Evolutionary conservation across 2,797 vertebrate genomes (phyloP), one percentile per base, ranked within the genome.

Genomic region (Hephaestus fuliginosus): DNA sequence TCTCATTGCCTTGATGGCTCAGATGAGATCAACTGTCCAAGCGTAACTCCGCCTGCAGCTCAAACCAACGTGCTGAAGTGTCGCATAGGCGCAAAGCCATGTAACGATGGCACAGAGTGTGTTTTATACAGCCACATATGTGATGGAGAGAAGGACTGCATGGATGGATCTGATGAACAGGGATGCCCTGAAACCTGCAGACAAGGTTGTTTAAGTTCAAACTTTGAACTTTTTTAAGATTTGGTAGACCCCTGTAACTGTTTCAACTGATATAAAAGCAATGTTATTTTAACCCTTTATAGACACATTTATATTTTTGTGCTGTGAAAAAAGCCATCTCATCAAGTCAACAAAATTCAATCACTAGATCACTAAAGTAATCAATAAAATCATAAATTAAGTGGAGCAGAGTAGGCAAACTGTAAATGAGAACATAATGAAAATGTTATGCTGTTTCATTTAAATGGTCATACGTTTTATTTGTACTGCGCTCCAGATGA

Each of bases 121-220:
- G 87, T 98, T n/a, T 83, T 94, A 15, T 83, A 75, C 55, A 95
- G 93, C 39, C 95, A 95, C 0, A 0, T 96, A 7, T 97, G 97
- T 58, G 96, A 98, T 1, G 96, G 97, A 7, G 95, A 96, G 25
- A 84, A 60, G 0, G 97, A 97, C 89, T 97, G 97, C 46, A 33
- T 17, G 5, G 97, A 97, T 49, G 96, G 95, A 53, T 80, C 95
- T 94, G 96, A 83, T 92, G 78, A 96, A 95, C 66, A 91, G 85
- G 0, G 96, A 96, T 0, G 97, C 41, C 36, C 36, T 41, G 33
- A 87, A 44, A 76, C 44, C 1, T 94, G 93, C 82, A 75, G 70
- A 55, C 25, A 74, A 92, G 93, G 93, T 94, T n/a, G 3, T 57
- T 65, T 63, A 3, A 39, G 11, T 51, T 49, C 0, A 18, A 55